A percentile compares a stretch with the other conserved stretches of the same genome.
phyloP scores from a whole-genome alignment of 2,888 invertebrate genomes.

The Apamea epomidion region DNA sequence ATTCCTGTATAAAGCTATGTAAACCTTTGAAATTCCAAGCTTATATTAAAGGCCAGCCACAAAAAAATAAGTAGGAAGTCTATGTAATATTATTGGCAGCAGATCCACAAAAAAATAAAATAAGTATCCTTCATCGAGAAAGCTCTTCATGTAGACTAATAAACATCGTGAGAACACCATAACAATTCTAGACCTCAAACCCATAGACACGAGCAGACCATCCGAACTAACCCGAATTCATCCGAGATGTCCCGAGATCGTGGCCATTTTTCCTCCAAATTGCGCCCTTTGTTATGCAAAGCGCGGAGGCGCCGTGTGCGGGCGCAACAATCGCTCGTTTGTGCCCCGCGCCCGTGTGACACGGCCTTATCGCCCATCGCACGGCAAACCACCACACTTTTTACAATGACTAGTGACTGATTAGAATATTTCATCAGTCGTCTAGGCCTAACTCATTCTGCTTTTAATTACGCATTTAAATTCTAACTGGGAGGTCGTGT shows the following conservation, averaged over 20 bases:
- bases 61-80: neutral
- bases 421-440: conserved; percentile 89
- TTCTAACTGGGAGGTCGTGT: conserved; percentile 76
- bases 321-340: conserved; percentile 85
- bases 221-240: conserved; percentile 74
- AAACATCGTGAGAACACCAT: conserved; percentile 35
- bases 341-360: conserved; percentile 84
- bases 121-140: neutral
- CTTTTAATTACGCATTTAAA: conserved; percentile 80
- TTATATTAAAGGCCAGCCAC: neutral
- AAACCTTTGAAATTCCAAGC: neutral
- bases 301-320: conserved; percentile 89
- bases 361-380: conserved; percentile 83
- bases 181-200: conserved; percentile 46
- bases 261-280: conserved; percentile 89
- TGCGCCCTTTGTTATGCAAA: conserved; percentile 90
- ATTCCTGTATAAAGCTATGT: too few relatives aligned
- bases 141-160: neutral
- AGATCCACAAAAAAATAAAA: neutral
- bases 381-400: conserved; percentile 80
- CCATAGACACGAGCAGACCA: conserved; percentile 74
- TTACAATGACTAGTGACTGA: conserved; percentile 87
- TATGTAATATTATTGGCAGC: neutral
- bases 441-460: conserved; percentile 77
- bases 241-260: conserved; percentile 84